Conservation (phyloP, 2,797 vertebrate species). For the Pogonophryne albipinna region DNA sequence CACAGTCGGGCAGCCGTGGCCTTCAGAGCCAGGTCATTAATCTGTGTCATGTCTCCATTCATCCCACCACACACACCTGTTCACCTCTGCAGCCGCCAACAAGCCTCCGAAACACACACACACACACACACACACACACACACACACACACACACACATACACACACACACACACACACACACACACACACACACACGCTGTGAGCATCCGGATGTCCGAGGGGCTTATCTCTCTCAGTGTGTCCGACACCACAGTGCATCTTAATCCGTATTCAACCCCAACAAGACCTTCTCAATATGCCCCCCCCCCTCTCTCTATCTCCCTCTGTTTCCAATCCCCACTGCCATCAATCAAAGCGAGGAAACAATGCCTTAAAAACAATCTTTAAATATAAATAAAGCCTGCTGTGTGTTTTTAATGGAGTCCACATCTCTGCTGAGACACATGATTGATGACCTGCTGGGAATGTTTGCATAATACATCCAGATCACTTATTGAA, state of each 20-base stretch:
- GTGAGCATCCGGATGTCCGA: slow-evolving; percentile 5
- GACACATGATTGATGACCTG: slow-evolving; percentile 68
- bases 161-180: slow-evolving; percentile 64
- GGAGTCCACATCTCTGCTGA: slow-evolving; percentile 10
- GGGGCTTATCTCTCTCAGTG: slow-evolving; percentile 33
- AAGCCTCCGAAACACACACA: slow-evolving; percentile 62
- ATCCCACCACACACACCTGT: slow-evolving; percentile 73
- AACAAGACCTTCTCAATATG: slow-evolving; percentile 29
- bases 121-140: too few species aligned
- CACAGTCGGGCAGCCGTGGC: slow-evolving; percentile 71
- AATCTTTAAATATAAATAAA: not conserved
- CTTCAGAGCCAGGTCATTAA: slow-evolving; percentile 70
- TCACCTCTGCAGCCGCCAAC: slow-evolving; percentile 54
- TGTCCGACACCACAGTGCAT: slow-evolving; percentile 22
- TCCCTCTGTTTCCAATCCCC: slow-evolving; percentile 32
- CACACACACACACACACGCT: not conserved
- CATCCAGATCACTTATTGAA: slow-evolving; percentile 62
- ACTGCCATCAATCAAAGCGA: slow-evolving; percentile 61
- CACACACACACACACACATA: slow-evolving; percentile 48
- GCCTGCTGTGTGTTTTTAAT: slow-evolving; percentile 9
- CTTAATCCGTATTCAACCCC: slow-evolving; percentile 50
- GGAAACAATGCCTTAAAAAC: slow-evolving; percentile 28
- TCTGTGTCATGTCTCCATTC: slow-evolving; percentile 75
- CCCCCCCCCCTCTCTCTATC: slow-evolving; percentile 31
- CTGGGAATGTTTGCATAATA: slow-evolving; percentile 61